phyloP scores from a whole-genome alignment of 2,797 vertebrate genomes.

The Fringilla coelebs region DNA sequence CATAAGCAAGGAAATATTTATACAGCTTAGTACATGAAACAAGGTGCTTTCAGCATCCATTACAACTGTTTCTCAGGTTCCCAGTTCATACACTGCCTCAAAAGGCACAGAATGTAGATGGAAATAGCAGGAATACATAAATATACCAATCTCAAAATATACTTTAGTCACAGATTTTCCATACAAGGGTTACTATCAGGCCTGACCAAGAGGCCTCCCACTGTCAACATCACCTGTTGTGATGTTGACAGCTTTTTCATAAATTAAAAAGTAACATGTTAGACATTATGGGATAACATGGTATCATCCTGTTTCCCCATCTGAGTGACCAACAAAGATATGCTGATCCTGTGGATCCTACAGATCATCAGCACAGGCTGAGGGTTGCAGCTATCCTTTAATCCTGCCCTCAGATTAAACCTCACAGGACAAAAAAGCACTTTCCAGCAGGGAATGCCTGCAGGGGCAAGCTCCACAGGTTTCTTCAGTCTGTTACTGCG shows the following conservation, averaged over 20 bases:
- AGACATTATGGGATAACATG: not conserved
- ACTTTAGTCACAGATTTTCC: not conserved
- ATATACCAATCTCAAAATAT: not conserved
- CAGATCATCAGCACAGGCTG: not conserved
- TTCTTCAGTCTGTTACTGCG: not conserved
- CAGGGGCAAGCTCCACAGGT: not conserved
- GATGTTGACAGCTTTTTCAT: not conserved
- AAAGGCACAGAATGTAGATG: not conserved
- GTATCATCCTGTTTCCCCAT: not conserved
- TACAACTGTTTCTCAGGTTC: not conserved
- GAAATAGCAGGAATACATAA: not conserved
- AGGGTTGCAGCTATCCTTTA: not conserved
- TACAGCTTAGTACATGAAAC: not conserved
- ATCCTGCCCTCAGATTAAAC: not conserved
- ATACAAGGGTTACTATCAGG: fast-evolving
- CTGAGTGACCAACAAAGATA: not conserved
- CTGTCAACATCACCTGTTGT: not conserved
- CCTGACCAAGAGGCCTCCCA: not conserved
- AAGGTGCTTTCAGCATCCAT: not conserved
- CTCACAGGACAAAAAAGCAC: not conserved
- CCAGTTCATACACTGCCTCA: not conserved
- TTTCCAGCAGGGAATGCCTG: not conserved
- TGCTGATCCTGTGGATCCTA: not conserved
- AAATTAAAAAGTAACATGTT: not conserved
- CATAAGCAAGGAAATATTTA: not conserved